A percentile compares a stretch with the other conserved stretches of the same genome.
These are phyloP conservation scores for Trematocara variabile DNA, from an alignment of 2,113 vertebrate genomes.

Conservation along the genomic window DNA sequence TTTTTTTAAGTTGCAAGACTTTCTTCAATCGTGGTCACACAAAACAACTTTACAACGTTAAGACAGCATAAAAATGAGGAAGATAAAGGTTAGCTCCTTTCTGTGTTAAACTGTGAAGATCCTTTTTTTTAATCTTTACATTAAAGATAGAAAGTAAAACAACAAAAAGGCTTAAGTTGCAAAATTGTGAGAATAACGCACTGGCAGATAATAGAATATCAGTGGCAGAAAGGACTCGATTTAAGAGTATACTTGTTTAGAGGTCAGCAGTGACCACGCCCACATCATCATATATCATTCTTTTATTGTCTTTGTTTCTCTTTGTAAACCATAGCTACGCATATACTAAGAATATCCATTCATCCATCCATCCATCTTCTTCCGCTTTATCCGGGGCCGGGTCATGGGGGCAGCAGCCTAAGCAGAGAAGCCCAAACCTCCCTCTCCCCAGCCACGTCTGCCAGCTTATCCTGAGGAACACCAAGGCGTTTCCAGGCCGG, in stretches of 20 bases:
- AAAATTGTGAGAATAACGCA: neutral
- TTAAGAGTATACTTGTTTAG: neutral
- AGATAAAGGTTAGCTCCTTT: neutral
- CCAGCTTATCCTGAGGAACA: neutral
- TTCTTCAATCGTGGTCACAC: neutral
- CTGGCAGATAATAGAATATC: neutral
- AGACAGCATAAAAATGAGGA: neutral
- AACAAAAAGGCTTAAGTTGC: neutral
- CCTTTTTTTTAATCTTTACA: neutral
- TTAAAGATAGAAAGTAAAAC: neutral
- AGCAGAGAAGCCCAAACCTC: neutral
- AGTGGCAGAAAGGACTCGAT: neutral
- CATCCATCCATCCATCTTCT: neutral
- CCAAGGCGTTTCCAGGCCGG: neutral
- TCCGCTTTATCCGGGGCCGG: neutral
- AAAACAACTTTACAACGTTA: neutral
- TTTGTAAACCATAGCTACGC: neutral
- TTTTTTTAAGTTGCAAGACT: rapidly evolving
- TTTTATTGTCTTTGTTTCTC: neutral
- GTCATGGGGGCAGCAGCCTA: neutral
- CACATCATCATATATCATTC: neutral
- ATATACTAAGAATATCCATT: neutral
- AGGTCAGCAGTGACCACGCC: neutral
- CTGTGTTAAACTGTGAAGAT: neutral
- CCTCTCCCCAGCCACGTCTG: neutral